These are phyloP conservation scores for Smutsia temminckii DNA, from an alignment of 2,797 vertebrate species.

Conservation along the genomic window DNA sequence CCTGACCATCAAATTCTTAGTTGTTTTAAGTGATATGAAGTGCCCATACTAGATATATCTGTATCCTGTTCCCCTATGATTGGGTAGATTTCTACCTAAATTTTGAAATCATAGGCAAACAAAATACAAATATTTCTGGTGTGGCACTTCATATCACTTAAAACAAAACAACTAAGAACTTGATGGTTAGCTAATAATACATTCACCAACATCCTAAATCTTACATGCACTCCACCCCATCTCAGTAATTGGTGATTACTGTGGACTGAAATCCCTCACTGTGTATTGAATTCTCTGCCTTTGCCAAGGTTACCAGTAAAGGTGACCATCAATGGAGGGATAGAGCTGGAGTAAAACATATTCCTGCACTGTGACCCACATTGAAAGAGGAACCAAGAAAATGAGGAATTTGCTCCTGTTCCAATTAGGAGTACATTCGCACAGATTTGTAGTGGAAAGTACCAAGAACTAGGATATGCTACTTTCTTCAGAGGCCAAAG, in stretches of 20 bases:
- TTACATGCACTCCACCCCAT: neutral
- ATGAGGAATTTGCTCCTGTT: neutral
- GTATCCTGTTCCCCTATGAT: too few species aligned
- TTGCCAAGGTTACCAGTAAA: neutral
- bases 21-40: too few species aligned
- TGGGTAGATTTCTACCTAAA: conserved; percentile 25
- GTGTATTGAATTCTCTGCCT: neutral
- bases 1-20: too few species aligned
- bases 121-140: neutral
- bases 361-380: neutral
- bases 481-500: neutral
- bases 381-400: neutral
- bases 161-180: neutral
- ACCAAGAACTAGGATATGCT: neutral
- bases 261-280: neutral
- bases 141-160: neutral
- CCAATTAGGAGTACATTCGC: neutral
- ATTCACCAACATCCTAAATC: neutral
- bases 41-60: too few species aligned
- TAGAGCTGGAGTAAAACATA: neutral
- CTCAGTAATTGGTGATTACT: neutral
- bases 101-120: neutral
- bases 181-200: neutral
- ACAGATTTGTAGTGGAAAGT: neutral
- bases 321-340: neutral